A percentile compares a stretch with the other conserved stretches of the same genome.
Evolutionary conservation across 2,888 invertebrate genomes (phyloP).

Genomic region (Deroplatys truncata): DNA sequence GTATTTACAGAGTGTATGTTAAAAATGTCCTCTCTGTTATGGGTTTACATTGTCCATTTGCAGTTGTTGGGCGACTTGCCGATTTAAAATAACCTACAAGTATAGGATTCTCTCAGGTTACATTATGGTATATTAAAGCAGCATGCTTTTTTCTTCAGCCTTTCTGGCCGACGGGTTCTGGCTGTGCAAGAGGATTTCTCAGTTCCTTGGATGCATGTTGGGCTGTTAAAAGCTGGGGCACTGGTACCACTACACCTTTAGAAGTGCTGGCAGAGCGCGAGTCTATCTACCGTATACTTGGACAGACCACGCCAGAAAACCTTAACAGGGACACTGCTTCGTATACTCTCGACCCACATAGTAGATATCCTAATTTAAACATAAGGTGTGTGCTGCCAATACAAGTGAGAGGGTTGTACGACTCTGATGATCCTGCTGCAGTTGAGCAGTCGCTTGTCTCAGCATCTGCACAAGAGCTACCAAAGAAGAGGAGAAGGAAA

Average conservation of each 20-base stretch:
- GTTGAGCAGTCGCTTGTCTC: slow-evolving; percentile 45
- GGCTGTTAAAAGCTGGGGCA: slow-evolving; percentile 84
- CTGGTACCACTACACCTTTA: slow-evolving; percentile 64
- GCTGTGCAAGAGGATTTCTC: slow-evolving; percentile 94
- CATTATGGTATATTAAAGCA: background rate
- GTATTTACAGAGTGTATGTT: no score
- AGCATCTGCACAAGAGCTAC: slow-evolving; percentile 49
- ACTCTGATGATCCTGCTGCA: slow-evolving; percentile 64
- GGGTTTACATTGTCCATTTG: no score
- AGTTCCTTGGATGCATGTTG: slow-evolving; percentile 95
- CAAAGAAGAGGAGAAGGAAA: slow-evolving; percentile 62
- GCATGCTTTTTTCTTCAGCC: slow-evolving; percentile 52
- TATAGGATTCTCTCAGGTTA: no score
- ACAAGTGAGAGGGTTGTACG: slow-evolving; percentile 67
- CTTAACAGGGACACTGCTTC: slow-evolving; percentile 83
- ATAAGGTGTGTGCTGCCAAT: slow-evolving; percentile 68
- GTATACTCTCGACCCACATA: slow-evolving; percentile 82
- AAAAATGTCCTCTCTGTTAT: no score
- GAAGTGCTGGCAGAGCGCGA: slow-evolving; percentile 92
- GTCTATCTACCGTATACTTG: slow-evolving; percentile 81
- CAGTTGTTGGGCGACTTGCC: no score
- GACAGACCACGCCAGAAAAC: slow-evolving; percentile 96
- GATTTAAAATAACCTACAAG: no score
- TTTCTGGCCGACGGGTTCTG: slow-evolving; percentile 99
- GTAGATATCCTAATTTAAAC: slow-evolving; percentile 78